A percentile compares a stretch with the other conserved stretches of the same genome.
These are phyloP conservation scores for Drosophila longiperda DNA, from an alignment of 2,888 invertebrate species.

Conservation along the genomic window DNA sequence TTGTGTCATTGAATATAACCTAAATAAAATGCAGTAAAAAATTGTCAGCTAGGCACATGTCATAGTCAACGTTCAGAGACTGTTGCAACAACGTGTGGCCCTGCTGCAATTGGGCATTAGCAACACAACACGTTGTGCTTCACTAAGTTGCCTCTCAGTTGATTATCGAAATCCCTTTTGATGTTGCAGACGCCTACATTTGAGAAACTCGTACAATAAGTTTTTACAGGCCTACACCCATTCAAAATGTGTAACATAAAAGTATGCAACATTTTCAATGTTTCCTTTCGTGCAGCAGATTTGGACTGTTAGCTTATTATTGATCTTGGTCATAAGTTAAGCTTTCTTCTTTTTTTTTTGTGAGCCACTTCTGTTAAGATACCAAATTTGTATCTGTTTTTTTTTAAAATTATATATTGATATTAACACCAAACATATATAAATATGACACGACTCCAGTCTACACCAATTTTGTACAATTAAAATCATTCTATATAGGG, in stretches of 20 bases:
- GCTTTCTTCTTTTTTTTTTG: not conserved
- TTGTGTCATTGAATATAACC: not conserved
- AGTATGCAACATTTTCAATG: not conserved
- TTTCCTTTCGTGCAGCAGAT: not conserved
- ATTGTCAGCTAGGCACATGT: conserved; percentile 1
- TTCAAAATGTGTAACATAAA: not conserved
- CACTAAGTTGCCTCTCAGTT: conserved; percentile 2
- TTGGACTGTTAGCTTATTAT: not conserved
- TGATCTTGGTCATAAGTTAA: not conserved
- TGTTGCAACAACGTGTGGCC: not conserved
- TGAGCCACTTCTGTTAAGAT: not conserved
- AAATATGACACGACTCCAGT: not conserved
- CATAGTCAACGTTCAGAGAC: not conserved
- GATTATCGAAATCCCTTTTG: conserved; percentile 4
- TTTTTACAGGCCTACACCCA: not conserved
- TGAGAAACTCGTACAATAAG: not conserved
- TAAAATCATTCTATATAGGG: not conserved
- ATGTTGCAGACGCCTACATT: not conserved
- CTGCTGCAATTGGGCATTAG: conserved; percentile 1
- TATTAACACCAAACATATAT: not conserved
- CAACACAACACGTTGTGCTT: conserved; percentile 6
- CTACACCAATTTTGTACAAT: no score
- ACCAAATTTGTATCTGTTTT: not conserved
- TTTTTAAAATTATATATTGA: not conserved
- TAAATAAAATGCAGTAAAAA: not conserved